Evolutionary conservation across 37 sponge, comb jelly and placozoan species (phyloP).

Genomic region (Spongilla lacustris): DNA sequence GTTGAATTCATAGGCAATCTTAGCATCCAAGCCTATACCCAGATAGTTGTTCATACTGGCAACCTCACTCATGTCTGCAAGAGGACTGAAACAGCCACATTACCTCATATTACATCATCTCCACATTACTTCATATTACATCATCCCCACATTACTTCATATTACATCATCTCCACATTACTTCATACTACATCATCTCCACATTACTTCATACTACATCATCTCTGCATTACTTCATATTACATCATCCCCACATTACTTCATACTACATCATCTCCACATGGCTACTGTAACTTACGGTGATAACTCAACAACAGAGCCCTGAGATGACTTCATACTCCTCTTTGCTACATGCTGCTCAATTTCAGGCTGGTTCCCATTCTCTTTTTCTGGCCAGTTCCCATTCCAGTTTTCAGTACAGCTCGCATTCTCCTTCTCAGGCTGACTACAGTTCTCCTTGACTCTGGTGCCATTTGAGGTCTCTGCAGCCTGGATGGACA

Average conservation of each 20-base stretch:
- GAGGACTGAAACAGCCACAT: constrained; percentile 15
- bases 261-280: not conserved
- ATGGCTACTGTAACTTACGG: constrained; percentile 26
- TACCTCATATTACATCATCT: not conserved
- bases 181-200: not conserved
- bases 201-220: not conserved
- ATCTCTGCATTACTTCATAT: not conserved
- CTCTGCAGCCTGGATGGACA: not conserved
- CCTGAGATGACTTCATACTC: not conserved
- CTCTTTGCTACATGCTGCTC: not conserved
- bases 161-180: constrained; percentile 6
- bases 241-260: not conserved
- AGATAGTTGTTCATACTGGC: constrained; percentile 93
- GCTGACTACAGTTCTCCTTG: not conserved
- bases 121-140: not conserved
- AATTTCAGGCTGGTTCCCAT: not conserved
- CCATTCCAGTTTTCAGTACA: not conserved
- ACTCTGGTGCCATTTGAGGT: not conserved
- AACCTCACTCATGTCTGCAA: constrained; percentile 67
- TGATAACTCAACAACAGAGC: constrained; percentile 34
- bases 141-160: not conserved
- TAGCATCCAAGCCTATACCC: constrained; percentile 93
- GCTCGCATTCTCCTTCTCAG: not conserved
- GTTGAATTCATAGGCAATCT: constrained; percentile 89
- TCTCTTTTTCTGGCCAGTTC: not conserved